phyloP scores from a whole-genome alignment of 2,888 invertebrate species.

The Diplazon laetatorius region DNA sequence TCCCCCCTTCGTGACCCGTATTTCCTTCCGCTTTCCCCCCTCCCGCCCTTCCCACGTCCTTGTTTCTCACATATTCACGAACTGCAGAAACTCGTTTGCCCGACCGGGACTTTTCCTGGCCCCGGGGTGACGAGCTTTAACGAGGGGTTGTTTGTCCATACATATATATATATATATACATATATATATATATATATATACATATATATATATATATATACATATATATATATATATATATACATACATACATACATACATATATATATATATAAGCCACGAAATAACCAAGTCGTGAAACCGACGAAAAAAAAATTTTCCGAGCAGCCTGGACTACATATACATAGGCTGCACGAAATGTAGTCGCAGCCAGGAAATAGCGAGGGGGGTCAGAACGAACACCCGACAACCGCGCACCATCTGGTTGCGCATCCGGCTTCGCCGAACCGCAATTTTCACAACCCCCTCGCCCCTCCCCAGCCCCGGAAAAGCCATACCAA shows the following conservation, averaged over 20 bases:
- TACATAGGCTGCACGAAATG: conserved; percentile 22
- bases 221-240: no score
- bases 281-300: conserved; percentile 45
- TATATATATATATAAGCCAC: no score
- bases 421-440: conserved; percentile 63
- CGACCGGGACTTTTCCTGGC: conserved; percentile 1
- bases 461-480: no score
- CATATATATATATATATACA: no score
- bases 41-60: no score
- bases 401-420: conserved; percentile 48
- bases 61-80: conserved; percentile 23
- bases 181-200: no score
- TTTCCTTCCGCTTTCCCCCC: conserved; percentile 52
- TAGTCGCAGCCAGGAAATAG: conserved; percentile 18
- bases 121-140: conserved; percentile 49
- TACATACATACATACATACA: no score
- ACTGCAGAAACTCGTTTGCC: conserved; percentile 2
- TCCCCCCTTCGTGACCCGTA: neutral
- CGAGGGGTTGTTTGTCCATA: conserved; percentile 63
- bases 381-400: conserved; percentile 48
- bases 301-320: conserved; percentile 58
- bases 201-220: no score
- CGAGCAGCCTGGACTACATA: neutral
- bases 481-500: conserved; percentile 19
- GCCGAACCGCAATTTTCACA: conserved; percentile 34